A percentile compares a stretch with the other conserved stretches of the same genome.
These are phyloP conservation scores for Saccostrea echinata DNA, from an alignment of 1,140 invertebrate species.

Conservation along the genomic window DNA sequence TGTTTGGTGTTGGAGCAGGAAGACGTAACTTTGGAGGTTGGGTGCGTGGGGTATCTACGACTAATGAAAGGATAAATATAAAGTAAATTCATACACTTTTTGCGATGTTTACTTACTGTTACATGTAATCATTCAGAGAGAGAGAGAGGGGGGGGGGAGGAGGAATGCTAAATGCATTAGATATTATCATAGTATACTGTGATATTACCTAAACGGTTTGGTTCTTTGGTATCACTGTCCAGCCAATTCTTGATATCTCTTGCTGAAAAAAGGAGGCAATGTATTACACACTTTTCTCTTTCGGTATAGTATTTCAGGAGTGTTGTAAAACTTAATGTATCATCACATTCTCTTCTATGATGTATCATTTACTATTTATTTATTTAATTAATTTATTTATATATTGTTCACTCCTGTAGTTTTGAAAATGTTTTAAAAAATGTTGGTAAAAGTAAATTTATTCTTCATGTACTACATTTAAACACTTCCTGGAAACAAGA, in stretches of 20 bases:
- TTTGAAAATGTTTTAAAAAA: too few species aligned
- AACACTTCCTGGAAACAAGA: too few species aligned
- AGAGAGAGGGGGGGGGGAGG: not conserved
- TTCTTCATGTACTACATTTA: too few species aligned
- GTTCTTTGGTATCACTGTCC: constrained; percentile 8
- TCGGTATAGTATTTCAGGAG: not conserved
- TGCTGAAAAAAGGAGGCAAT: not conserved
- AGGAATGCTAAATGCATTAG: not conserved
- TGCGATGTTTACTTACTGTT: not conserved
- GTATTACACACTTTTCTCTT: not conserved
- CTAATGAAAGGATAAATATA: not conserved
- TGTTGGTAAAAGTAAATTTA: too few species aligned
- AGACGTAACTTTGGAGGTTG: not conserved
- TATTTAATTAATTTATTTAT: too few species aligned
- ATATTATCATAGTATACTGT: not conserved
- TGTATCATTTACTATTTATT: too few species aligned
- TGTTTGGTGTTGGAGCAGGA: not conserved
- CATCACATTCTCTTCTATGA: too few species aligned
- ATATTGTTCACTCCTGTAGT: too few species aligned
- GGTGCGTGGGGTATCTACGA: not conserved
- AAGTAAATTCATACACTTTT: too few species aligned
- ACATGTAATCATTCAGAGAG: not conserved
- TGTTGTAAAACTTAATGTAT: too few species aligned
- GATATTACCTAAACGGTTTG: not conserved
- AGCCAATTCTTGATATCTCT: constrained; percentile 24